phyloP scores from a whole-genome alignment of 2,113 vertebrate species.

The Steatornis caripensis region DNA sequence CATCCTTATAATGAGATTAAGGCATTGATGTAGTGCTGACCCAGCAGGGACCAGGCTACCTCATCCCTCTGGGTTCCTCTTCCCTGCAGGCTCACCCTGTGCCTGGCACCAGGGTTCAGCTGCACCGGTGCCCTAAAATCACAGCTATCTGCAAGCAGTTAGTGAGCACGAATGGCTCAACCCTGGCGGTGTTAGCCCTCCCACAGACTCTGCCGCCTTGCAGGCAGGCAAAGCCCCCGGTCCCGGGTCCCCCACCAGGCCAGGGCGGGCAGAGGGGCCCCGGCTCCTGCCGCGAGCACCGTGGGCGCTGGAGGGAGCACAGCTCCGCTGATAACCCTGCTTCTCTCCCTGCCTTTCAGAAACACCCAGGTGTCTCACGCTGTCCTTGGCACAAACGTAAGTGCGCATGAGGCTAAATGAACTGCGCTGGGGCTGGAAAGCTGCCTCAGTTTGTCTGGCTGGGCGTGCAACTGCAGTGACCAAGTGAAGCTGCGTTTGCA shows the following conservation, averaged over 20 bases:
- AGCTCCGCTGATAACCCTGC: slow-evolving; percentile 27
- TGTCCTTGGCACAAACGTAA: slow-evolving; percentile 80
- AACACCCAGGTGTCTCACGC: slow-evolving; percentile 69
- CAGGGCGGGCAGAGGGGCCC: neutral
- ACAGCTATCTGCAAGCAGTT: neutral
- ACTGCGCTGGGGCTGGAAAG: neutral
- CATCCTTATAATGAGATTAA: accelerated
- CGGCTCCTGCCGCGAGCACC: accelerated
- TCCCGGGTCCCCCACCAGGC: neutral
- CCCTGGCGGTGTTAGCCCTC: neutral
- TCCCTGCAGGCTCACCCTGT: accelerated
- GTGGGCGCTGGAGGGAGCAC: neutral
- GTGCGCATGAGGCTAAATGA: neutral
- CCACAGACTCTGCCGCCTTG: accelerated
- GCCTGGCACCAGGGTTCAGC: neutral
- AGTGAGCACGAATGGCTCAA: neutral
- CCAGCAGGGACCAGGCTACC: neutral
- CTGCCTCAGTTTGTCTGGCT: neutral
- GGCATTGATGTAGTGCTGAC: neutral
- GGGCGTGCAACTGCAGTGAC: neutral
- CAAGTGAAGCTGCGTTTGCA: neutral
- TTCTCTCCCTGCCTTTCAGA: slow-evolving; percentile 74
- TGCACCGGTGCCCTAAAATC: neutral
- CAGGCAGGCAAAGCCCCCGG: neutral
- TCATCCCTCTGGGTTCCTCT: neutral